These are phyloP conservation scores for Phragmatobia fuliginosa DNA, from an alignment of 2,888 invertebrate species.

Conservation along the genomic window DNA sequence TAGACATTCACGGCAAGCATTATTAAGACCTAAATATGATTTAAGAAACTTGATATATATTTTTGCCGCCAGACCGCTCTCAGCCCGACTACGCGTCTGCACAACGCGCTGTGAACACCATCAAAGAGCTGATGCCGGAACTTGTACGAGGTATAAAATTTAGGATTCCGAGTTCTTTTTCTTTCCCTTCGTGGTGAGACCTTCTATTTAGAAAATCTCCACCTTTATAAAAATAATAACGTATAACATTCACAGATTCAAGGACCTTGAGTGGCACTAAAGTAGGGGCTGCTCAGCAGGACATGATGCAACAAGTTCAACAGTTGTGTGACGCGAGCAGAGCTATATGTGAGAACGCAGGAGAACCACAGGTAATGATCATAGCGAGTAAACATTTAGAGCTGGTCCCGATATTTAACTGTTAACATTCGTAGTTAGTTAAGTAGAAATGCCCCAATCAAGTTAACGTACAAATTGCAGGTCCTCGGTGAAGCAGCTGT, in stretches of 20 bases:
- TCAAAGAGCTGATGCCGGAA: conserved; percentile 36
- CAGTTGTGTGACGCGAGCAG: conserved; percentile 34
- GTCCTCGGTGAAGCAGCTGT: conserved; percentile 33
- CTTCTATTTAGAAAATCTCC: too few species aligned
- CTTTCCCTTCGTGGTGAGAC: too few species aligned
- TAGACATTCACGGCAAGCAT: background rate
- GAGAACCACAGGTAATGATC: conserved; percentile 26
- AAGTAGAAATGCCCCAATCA: too few species aligned
- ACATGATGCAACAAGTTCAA: conserved; percentile 20
- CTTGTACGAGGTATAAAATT: conserved; percentile 33
- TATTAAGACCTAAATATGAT: too few species aligned
- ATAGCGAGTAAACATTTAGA: too few species aligned
- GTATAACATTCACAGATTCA: conserved; percentile 4
- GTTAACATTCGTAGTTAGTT: too few species aligned
- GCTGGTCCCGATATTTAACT: too few species aligned
- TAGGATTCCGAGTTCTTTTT: background rate
- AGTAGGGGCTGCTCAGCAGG: conserved; percentile 11
- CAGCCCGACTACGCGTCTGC: conserved; percentile 42
- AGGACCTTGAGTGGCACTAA: conserved; percentile 15
- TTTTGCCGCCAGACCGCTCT: conserved; percentile 29
- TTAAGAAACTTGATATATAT: background rate
- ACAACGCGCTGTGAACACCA: conserved; percentile 33
- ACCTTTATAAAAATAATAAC: too few species aligned
- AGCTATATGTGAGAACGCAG: conserved; percentile 28
- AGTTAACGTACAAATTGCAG: conserved; percentile 24